Conservation (phyloP, 2,113 vertebrate species). For the Nesoenas mayeri region DNA sequence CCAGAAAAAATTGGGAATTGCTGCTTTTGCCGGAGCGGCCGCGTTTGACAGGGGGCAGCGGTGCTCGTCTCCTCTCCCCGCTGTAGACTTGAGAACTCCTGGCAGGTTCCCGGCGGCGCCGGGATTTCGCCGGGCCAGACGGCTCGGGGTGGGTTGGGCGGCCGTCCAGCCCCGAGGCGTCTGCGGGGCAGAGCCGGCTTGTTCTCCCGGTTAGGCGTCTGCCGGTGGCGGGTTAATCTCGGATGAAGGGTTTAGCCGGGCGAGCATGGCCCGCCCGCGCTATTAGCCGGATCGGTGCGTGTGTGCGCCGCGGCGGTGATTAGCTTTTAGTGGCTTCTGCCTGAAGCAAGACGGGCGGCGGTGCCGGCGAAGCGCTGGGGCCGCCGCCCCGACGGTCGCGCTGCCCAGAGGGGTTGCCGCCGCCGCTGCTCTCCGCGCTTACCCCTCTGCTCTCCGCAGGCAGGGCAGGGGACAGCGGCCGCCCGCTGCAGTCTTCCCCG, state of each 20-base stretch:
- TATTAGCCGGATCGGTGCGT: constrained; percentile 40
- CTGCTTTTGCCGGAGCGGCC: background rate
- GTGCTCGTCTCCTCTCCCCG: background rate
- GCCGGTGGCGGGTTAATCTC: constrained; percentile 48
- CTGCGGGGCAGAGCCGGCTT: background rate
- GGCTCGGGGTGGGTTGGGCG: background rate
- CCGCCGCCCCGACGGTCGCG: background rate
- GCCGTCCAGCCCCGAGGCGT: background rate
- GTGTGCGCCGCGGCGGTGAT: constrained; percentile 5
- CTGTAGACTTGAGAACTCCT: background rate
- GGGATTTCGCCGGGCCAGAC: background rate
- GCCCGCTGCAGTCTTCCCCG: constrained; percentile 77
- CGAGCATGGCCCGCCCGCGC: constrained; percentile 13
- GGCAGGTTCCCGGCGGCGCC: background rate
- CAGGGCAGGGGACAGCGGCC: constrained; percentile 77
- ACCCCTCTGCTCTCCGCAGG: constrained; percentile 47
- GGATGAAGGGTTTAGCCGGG: constrained; percentile 33
- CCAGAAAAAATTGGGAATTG: background rate
- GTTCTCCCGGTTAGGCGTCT: background rate
- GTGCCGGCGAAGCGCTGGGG: background rate
- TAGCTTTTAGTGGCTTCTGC: constrained; percentile 51
- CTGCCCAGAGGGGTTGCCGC: background rate
- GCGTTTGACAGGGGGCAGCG: background rate
- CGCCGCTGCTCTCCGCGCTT: background rate
- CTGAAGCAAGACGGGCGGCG: background rate